These are phyloP conservation scores for Trematocara macrostoma DNA, from an alignment of 2,113 vertebrate genomes.

Conservation along the genomic window DNA sequence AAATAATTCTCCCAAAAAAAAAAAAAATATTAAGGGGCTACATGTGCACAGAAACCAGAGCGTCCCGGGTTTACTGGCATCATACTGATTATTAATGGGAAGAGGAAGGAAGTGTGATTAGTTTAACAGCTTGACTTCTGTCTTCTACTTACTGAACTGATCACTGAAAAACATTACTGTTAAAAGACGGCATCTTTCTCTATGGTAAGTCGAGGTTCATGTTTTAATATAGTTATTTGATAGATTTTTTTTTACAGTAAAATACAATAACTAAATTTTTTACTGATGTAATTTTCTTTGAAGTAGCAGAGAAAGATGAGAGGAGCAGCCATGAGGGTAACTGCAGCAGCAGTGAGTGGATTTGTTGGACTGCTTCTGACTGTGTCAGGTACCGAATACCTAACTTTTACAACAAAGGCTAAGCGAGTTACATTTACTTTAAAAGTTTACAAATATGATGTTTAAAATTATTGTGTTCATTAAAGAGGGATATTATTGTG, in stretches of 20 bases:
- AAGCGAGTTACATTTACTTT: not conserved
- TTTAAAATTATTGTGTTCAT: not conserved
- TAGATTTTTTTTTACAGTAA: not conserved
- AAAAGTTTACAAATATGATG: not conserved
- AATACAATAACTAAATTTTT: accelerated
- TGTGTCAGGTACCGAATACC: not conserved
- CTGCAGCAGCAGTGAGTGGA: not conserved
- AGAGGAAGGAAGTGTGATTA: not conserved
- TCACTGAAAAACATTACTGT: not conserved
- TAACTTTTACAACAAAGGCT: not conserved
- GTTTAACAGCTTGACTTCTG: not conserved
- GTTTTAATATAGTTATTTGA: not conserved
- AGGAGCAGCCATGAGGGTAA: not conserved
- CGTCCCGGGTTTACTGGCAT: not conserved
- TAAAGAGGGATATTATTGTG: not conserved
- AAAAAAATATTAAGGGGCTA: not conserved
- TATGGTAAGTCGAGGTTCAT: not conserved
- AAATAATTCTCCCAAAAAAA: not conserved
- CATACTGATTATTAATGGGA: not conserved
- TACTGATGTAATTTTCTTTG: not conserved
- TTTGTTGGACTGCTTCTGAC: not conserved
- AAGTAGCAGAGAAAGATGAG: not conserved
- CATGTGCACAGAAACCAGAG: not conserved
- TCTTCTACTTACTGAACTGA: not conserved
- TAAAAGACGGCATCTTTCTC: not conserved